Base-by-base conservation (phyloP, 2,797 vertebrate genomes). In the Merluccius polli region DNA sequence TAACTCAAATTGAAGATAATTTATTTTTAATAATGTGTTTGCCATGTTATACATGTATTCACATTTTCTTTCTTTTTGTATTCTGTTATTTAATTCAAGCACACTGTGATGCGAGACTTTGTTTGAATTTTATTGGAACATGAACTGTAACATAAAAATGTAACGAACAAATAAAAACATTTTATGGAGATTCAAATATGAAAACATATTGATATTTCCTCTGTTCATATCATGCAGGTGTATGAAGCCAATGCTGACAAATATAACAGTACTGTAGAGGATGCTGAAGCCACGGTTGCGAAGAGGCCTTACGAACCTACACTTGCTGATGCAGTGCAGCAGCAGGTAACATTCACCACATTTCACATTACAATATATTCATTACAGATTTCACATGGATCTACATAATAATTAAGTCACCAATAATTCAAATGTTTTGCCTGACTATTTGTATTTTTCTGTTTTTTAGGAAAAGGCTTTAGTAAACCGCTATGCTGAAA, bases 161-260 rank as follows among this genome's bases (percentile, higher is more conserved):
- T 36, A 4, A 36, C 7, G 7, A 6, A 36, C 36, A 36, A 36
- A 1, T 11, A 36, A 9, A 36, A 44, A 44, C 18, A 44, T 44
- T 16, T 44, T 44, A 35, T 8, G 33, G 8, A 35, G 36, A 38
- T 4, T 52, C 6, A 52, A n/a, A 52, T n/a, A n/a, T 52, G 48
- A 52, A 52, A 35, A 21, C 16, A 18, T 38, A 71, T 36, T 71
- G 4, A 72, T 38, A 16, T 24, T 27, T 71, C 35, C 79, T 1
- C 77, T 24, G 36, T 4, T 77, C 4, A 30, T 4, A 0, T 82
- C 44, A 84, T 84, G 68, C 88, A 99, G 98, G 95, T 96, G 71
- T 98, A 98, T 10, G 95, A 96, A 38, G 33, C 94, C 18, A 94
- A 94, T 29, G 89, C 92, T 75, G 91, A 95, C 24, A 96, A 95